phyloP scores from a whole-genome alignment of 2,888 invertebrate species.

The Scaptomyza parva region DNA sequence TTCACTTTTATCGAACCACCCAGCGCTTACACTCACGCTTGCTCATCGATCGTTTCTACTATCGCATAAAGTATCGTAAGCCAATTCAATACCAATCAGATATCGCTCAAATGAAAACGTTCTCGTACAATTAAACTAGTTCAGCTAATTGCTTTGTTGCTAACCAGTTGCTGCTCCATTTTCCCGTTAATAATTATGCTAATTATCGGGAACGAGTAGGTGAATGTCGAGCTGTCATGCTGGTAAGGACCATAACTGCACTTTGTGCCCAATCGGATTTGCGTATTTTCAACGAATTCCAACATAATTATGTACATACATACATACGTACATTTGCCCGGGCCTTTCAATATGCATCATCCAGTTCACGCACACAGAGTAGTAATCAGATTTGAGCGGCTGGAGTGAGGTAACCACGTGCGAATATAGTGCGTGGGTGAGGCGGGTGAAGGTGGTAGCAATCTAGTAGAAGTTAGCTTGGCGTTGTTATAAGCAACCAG shows the following conservation, averaged over 20 bases:
- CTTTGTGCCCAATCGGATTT: slow-evolving; percentile 59
- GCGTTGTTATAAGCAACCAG: slow-evolving; percentile 59
- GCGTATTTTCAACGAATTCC: slow-evolving; percentile 54
- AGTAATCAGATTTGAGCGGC: too few relatives aligned
- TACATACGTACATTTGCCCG: slow-evolving; percentile 1
- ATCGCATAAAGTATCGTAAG: too few relatives aligned
- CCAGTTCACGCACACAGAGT: slow-evolving; percentile 1
- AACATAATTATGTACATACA: slow-evolving; percentile 46
- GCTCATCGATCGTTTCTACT: neutral
- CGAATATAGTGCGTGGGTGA: neutral
- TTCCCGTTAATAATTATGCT: slow-evolving; percentile 31
- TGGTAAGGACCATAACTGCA: slow-evolving; percentile 51
- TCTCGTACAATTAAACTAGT: too few relatives aligned
- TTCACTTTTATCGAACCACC: too few relatives aligned
- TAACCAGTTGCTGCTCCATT: slow-evolving; percentile 8
- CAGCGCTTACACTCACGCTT: neutral
- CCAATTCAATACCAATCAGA: too few relatives aligned
- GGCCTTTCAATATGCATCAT: slow-evolving; percentile 47
- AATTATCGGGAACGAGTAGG: slow-evolving; percentile 23
- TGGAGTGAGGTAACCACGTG: slow-evolving; percentile 15
- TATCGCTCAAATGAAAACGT: too few relatives aligned
- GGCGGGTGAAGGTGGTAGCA: slow-evolving; percentile 13
- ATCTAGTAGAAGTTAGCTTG: slow-evolving; percentile 51
- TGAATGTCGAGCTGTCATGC: neutral
- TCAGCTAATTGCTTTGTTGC: neutral